Base-by-base conservation (phyloP, 2,888 invertebrate species). In the Dilophus febrilis region DNA sequence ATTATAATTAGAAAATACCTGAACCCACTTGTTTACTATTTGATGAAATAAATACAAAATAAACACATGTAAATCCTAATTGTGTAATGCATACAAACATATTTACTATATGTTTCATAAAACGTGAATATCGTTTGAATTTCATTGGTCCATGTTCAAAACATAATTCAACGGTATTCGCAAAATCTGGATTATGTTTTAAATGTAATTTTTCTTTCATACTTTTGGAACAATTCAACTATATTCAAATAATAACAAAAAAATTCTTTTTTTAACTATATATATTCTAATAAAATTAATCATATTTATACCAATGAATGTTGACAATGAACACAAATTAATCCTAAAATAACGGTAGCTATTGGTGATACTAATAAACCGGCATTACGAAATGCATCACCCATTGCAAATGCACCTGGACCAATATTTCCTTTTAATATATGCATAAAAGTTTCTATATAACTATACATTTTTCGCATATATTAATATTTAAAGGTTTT, bases 31-130 rank as follows among this genome's bases (percentile, higher is more conserved):
- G 74, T 61, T 82, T 71, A 44, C 87, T 58, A 58, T 88, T 92
- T 45, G 78, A 77, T 11, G 91, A 81, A 48, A 95, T 84, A 59
- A 95, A 95, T 14, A 95, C 86, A 52, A 94, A 84, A 64, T 97
- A 97, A 22, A 95, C 86, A 59, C 92, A 94, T 62, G 97, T 97
- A 65, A 97, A 95, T 44, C 97, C 97, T 44, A 97, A 67, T 64
- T 97, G 97, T n/a, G 95, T 95, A 42, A 92, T 68, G 59, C 90
- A 85, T 40, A 97, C 73, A 64, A 92, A 92, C 12, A 74, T 53
- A 61, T 92, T 88, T 44, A 94, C 85, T 41, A 77, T 51, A 27
- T 66, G 67, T 64, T 76, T 75, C 70, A 81, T 78, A 8, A 64
- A 51, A 26, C 61, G 62, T 0, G 83, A 72, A 51, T 75, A 68